Conservation (phyloP, 2,888 invertebrate genomes). For the Dynastes tityus region DNA sequence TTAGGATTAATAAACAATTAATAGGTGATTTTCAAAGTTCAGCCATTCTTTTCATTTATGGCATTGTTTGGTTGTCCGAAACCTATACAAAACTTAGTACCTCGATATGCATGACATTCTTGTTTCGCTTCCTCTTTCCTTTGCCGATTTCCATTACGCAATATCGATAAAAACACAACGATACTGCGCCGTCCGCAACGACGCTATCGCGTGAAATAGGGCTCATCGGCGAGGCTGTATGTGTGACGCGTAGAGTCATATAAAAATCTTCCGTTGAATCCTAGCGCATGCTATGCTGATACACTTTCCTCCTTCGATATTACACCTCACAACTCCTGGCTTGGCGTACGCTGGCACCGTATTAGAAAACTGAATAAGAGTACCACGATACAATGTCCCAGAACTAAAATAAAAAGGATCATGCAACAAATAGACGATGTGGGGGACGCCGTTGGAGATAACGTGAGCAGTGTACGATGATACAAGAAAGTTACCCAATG, state of each 20-base stretch:
- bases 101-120: too few species aligned
- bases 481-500: neutral
- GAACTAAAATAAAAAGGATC: constrained; percentile 59
- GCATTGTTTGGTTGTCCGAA: too few species aligned
- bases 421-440: constrained; percentile 62
- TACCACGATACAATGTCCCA: constrained; percentile 61
- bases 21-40: too few species aligned
- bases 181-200: constrained; percentile 7
- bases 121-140: too few species aligned
- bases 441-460: constrained; percentile 56
- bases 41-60: too few species aligned
- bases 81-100: too few species aligned
- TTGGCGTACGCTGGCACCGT: constrained; percentile 34
- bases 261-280: constrained; percentile 64
- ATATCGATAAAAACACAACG: constrained; percentile 7
- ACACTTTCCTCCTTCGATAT: neutral
- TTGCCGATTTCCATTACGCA: too few species aligned
- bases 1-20: too few species aligned
- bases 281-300: constrained; percentile 55
- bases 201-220: constrained; percentile 58
- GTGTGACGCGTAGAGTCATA: constrained; percentile 62
- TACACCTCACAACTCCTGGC: too few species aligned
- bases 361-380: constrained; percentile 68
- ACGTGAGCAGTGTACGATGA: constrained; percentile 47
- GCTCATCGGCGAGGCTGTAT: constrained; percentile 65